phyloP scores from a whole-genome alignment of 2,888 invertebrate genomes.

The Acanthosepion esculentum region DNA sequence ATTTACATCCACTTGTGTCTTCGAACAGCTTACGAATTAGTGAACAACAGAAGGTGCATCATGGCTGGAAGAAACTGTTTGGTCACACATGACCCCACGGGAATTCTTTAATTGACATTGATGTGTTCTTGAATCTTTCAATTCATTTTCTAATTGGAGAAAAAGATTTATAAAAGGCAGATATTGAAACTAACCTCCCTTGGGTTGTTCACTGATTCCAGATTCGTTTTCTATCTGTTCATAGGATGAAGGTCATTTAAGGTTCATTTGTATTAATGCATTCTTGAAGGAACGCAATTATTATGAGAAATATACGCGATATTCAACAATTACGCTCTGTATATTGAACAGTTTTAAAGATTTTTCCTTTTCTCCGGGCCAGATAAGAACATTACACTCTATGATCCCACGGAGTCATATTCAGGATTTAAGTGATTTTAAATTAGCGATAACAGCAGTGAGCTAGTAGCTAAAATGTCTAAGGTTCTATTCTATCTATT shows the following conservation, averaged over 20 bases:
- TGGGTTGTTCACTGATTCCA: neutral
- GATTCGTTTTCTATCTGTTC: neutral
- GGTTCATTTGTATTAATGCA: neutral
- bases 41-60: neutral
- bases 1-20: neutral
- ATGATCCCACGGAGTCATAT: too few species aligned
- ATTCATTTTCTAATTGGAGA: slow-evolving; percentile 20
- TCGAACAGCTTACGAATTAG: neutral
- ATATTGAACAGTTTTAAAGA: neutral
- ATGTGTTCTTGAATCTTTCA: slow-evolving; percentile 9
- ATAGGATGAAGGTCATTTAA: neutral
- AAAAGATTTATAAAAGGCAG: neutral
- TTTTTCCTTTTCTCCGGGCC: neutral
- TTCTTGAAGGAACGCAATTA: neutral
- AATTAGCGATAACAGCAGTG: too few species aligned
- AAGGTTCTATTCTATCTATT: too few species aligned
- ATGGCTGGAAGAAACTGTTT: slow-evolving; percentile 15
- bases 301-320: neutral
- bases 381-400: too few species aligned
- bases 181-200: slow-evolving; percentile 14
- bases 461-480: too few species aligned
- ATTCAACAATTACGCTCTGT: neutral
- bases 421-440: too few species aligned
- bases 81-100: neutral
- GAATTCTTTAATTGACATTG: slow-evolving; percentile 33